Percentiles rank a stretch among this genome's conserved stretches.
These are phyloP conservation scores for Hydrozoanthus gracilis DNA, from an alignment of 92 coral and sea anemone genomes.

Conservation along the genomic window DNA sequence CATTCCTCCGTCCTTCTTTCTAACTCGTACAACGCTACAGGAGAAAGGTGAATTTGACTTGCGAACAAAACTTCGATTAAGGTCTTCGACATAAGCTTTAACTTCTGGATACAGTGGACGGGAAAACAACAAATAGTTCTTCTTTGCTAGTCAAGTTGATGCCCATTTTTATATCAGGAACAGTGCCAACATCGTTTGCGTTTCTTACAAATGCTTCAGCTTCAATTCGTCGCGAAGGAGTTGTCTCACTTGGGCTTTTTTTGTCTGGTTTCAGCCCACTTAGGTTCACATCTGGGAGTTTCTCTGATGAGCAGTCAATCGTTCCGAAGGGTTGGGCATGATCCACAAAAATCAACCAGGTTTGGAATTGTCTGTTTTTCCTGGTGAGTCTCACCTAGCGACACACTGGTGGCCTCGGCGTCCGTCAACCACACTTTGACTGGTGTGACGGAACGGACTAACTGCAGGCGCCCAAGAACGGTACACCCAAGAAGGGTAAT, in stretches of 20 bases:
- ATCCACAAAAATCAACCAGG: constrained; percentile 6
- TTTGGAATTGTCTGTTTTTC: background rate
- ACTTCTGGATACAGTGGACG: background rate
- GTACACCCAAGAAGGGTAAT: constrained; percentile 56
- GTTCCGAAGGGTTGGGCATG: background rate
- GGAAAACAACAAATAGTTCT: constrained; percentile 37
- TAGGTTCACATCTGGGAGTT: constrained; percentile 30
- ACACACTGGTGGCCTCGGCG: constrained; percentile 2
- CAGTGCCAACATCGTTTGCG: background rate
- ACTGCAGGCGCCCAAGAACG: constrained; percentile 54
- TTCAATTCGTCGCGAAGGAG: constrained; percentile 43
- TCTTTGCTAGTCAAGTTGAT: background rate
- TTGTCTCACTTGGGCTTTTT: constrained; percentile 27
- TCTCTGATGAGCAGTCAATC: background rate
- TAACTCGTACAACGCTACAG: constrained; percentile 29
- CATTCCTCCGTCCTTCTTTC: constrained; percentile 28
- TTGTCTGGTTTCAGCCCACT: constrained; percentile 49
- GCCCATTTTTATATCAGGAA: too few species aligned
- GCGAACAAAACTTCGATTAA: constrained; percentile 1
- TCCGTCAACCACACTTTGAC: constrained; percentile 47
- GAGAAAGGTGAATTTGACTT: too few species aligned
- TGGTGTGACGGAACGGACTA: constrained; percentile 66
- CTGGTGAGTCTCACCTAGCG: too few species aligned
- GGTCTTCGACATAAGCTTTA: constrained; percentile 29
- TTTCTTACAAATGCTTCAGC: constrained; percentile 31